Evolutionary conservation across 1,140 invertebrate species (phyloP).

Genomic region (Papilio helenus): DNA sequence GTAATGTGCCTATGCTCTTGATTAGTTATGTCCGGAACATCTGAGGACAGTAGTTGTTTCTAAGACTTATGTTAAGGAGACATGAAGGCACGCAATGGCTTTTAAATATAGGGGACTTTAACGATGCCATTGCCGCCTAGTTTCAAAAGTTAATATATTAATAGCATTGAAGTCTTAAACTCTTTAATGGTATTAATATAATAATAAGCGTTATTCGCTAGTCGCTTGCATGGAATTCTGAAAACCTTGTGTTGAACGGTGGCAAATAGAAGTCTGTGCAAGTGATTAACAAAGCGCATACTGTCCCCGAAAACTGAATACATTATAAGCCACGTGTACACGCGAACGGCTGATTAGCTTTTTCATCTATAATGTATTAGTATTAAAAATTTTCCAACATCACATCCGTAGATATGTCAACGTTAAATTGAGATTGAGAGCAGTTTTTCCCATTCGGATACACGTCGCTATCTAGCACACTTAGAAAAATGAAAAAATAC

Average conservation of each 20-base stretch:
- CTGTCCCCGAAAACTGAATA: slow-evolving; percentile 52
- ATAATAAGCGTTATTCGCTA: slow-evolving; percentile 7
- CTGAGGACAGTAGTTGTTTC: slow-evolving; percentile 61
- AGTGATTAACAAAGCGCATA: slow-evolving; percentile 23
- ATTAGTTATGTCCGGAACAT: slow-evolving; percentile 62
- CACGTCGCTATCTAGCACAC: slow-evolving; percentile 75
- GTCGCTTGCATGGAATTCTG: slow-evolving; percentile 29
- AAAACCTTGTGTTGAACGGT: not conserved
- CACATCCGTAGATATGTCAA: slow-evolving; percentile 58
- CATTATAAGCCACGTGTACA: slow-evolving; percentile 58
- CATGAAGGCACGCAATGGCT: slow-evolving; percentile 54
- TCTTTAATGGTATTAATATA: slow-evolving; percentile 28
- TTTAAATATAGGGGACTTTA: slow-evolving; percentile 52
- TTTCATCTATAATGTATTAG: slow-evolving; percentile 59
- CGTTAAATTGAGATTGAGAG: slow-evolving; percentile 64
- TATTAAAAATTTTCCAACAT: slow-evolving; percentile 60
- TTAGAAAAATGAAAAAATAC: slow-evolving; percentile 56
- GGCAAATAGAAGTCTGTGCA: slow-evolving; percentile 30
- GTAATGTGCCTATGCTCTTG: slow-evolving; percentile 81
- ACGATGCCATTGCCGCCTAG: slow-evolving; percentile 41
- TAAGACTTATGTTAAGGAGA: slow-evolving; percentile 51
- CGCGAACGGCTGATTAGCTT: slow-evolving; percentile 62
- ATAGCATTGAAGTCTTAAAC: slow-evolving; percentile 8
- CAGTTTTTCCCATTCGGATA: slow-evolving; percentile 54
- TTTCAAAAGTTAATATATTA: slow-evolving; percentile 30